Evolutionary conservation across 2,888 invertebrate species (phyloP), one percentile per base, ranked within the genome.

Genomic region (Caenorhabditis becei): DNA sequence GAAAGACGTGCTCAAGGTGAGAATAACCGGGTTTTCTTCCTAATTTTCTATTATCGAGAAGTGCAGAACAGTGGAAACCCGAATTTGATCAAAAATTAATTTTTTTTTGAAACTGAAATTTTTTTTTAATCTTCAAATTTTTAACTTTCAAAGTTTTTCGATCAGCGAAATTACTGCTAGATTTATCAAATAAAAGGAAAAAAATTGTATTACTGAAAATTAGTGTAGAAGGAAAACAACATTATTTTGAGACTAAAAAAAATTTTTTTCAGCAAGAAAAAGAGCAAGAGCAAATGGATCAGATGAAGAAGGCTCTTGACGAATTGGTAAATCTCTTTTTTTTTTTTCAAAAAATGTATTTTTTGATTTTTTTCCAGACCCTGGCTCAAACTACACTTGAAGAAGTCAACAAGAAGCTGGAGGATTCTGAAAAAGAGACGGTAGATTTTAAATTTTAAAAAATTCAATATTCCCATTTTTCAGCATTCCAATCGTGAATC

Each of bases 261-360:
- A n/a, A n/a, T n/a, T n/a, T 23, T 61, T 70, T 62, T 41, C 56
- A 77, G 71, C 62, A 59, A 47, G 62, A 66, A 51, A 67, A 66
- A 44, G 62, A 56, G 11, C 49, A 65, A 23, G 70, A 78, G 35
- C 47, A 59, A 16, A 18, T 47, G 41, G 63, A 61, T 1, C 18
- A 77, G 20, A n/a, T 74, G 51, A 67, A 58, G 26, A 80, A 80
- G 41, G 62, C 63, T 51, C 24, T 84, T 20, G 65, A 82, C 10
- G 70, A 72, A 41, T 18, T 65, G 35, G 71, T 69, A 26, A 69
- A 23, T 37, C 10, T 54, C 8, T 24, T 24, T 49, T 49, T 49
- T 49, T 18, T n/a, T 24, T 23, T 32, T 56, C 18, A 41, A 59
- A 47, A 28, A 47, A n/a, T n/a, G n/a, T n/a, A n/a, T n/a, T n/a